These are phyloP conservation scores for Drosophila azteca DNA, from an alignment of 1,140 invertebrate species.

Conservation along the genomic window DNA sequence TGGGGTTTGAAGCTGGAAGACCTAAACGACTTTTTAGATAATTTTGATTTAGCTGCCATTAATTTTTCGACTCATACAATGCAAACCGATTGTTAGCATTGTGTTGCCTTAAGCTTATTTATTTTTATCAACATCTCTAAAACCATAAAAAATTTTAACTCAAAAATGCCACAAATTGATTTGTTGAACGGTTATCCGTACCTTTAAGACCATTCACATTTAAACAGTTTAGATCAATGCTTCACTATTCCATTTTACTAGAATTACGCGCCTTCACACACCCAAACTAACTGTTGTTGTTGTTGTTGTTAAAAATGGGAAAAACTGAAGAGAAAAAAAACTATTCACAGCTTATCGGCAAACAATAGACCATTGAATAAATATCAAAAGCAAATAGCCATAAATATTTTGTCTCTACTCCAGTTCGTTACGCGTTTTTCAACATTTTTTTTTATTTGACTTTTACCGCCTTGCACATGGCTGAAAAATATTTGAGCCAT, in stretches of 20 bases:
- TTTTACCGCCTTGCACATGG: slow-evolving; percentile 59
- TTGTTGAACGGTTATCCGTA: too few relatives aligned
- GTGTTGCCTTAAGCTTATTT: too few relatives aligned
- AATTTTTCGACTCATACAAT: too few relatives aligned
- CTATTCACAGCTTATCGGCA: slow-evolving; percentile 76
- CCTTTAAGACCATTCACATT: background rate
- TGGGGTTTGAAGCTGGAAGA: too few relatives aligned
- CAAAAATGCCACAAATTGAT: too few relatives aligned
- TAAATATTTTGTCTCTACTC: slow-evolving; percentile 71
- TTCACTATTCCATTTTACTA: slow-evolving; percentile 1
- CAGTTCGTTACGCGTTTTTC: slow-evolving; percentile 42
- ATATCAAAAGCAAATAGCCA: slow-evolving; percentile 77
- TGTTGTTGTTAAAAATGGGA: slow-evolving; percentile 17
- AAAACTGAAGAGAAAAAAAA: slow-evolving; percentile 42
- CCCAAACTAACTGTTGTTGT: slow-evolving; percentile 31
- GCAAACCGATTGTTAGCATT: too few relatives aligned
- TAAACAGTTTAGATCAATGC: slow-evolving; percentile 2
- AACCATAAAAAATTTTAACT: too few relatives aligned
- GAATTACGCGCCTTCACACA: slow-evolving; percentile 19
- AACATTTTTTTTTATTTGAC: slow-evolving; percentile 39
- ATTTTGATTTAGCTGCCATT: too few relatives aligned
- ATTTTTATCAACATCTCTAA: background rate
- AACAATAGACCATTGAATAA: slow-evolving; percentile 80
- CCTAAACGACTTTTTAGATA: too few relatives aligned
- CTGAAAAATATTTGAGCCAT: slow-evolving; percentile 59